Percentiles rank a stretch among this genome's conserved stretches.
Evolutionary conservation across 2,888 invertebrate species (phyloP).

Genomic region (Actias luna): DNA sequence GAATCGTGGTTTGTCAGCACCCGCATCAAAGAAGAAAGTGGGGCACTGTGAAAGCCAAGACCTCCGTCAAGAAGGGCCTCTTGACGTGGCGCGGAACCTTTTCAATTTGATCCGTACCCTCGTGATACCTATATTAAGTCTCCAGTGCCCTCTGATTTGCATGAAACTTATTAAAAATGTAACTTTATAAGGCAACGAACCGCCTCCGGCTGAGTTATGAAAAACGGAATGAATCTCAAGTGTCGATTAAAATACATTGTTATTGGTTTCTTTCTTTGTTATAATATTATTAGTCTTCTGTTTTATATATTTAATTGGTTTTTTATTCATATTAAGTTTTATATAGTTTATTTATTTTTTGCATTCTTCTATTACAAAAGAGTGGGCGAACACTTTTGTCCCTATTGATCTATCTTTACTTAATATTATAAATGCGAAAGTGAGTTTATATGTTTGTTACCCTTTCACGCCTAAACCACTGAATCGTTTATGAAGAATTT

Average conservation of each 20-base stretch:
- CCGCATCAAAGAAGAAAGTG: conserved; percentile 60
- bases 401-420: too few species aligned
- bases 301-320: not conserved
- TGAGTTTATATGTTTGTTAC: too few species aligned
- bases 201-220: conserved; percentile 40
- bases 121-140: conserved; percentile 68
- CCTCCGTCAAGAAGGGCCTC: conserved; percentile 72
- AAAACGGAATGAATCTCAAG: conserved; percentile 41
- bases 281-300: conserved; percentile 15
- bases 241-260: conserved; percentile 28
- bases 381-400: too few species aligned
- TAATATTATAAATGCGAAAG: too few species aligned
- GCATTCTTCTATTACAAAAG: not conserved
- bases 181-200: conserved; percentile 40
- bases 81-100: conserved; percentile 66
- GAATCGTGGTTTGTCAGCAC: conserved; percentile 60
- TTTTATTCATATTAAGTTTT: not conserved
- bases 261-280: conserved; percentile 19
- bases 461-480: too few species aligned
- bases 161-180: conserved; percentile 76
- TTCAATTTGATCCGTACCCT: conserved; percentile 66
- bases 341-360: not conserved
- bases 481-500: too few species aligned
- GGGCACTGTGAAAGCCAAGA: conserved; percentile 62
- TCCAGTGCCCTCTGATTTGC: conserved; percentile 65